phyloP scores from a whole-genome alignment of 2,888 invertebrate genomes.

The Ptilodon capucinus region DNA sequence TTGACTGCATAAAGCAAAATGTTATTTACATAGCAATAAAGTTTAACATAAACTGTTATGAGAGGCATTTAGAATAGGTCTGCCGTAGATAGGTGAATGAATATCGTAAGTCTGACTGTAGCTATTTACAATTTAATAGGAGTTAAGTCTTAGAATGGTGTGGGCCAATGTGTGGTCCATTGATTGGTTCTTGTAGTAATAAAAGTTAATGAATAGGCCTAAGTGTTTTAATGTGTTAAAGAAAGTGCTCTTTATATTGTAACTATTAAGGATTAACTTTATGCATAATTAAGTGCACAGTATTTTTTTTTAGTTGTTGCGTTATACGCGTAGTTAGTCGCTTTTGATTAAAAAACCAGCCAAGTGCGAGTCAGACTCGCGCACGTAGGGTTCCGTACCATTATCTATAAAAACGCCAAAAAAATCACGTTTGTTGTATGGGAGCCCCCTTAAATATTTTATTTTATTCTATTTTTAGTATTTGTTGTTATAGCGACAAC shows the following conservation, averaged over 20 bases:
- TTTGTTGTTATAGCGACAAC: no score
- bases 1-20: not conserved
- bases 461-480: no score
- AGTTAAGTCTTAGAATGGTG: slow-evolving; percentile 9
- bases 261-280: no score
- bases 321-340: no score
- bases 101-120: slow-evolving; percentile 19
- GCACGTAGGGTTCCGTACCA: no score
- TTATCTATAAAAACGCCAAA: no score
- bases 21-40: slow-evolving; percentile 20
- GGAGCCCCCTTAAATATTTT: no score
- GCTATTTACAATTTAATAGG: slow-evolving; percentile 24
- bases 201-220: not conserved
- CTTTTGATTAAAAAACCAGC: no score
- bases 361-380: no score
- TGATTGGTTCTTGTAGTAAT: not conserved
- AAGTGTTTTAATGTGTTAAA: not conserved
- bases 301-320: no score
- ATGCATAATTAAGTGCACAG: no score
- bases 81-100: slow-evolving; percentile 25
- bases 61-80: slow-evolving; percentile 15
- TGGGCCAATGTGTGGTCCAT: slow-evolving; percentile 14
- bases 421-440: no score
- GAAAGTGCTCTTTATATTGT: not conserved
- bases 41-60: slow-evolving; percentile 27